Evolutionary conservation across 2,113 vertebrate genomes (phyloP).

Genomic region (Megaleporinus macrocephalus): DNA sequence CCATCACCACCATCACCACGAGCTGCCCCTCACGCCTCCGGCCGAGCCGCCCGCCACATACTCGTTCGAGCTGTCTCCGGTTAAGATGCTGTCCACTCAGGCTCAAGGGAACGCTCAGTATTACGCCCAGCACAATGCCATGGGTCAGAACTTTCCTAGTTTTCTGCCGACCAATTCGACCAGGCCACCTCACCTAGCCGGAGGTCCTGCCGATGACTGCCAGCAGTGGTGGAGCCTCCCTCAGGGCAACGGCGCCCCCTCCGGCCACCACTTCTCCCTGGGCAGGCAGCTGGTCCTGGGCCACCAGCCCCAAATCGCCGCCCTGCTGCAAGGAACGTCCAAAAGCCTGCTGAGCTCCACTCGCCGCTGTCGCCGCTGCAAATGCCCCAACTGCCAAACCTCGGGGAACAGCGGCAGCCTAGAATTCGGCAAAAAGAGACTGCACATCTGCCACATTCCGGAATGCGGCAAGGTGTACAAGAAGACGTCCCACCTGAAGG

Average conservation of each 20-base stretch:
- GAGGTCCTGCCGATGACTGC: slow-evolving; percentile 75
- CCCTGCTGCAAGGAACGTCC: slow-evolving; percentile 82
- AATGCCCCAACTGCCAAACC: slow-evolving; percentile 86
- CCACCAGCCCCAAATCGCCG: slow-evolving; percentile 83
- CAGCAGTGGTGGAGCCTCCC: slow-evolving; percentile 88
- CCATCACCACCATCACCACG: slow-evolving; percentile 79
- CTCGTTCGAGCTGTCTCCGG: slow-evolving; percentile 84
- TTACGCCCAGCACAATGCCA: slow-evolving; percentile 77
- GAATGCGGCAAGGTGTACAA: slow-evolving; percentile 88
- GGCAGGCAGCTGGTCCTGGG: slow-evolving; percentile 81
- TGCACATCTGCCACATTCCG: slow-evolving; percentile 86
- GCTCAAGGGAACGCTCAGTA: slow-evolving; percentile 72
- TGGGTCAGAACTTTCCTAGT: slow-evolving; percentile 80
- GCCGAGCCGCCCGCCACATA: slow-evolving; percentile 80
- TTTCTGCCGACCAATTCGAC: slow-evolving; percentile 79
- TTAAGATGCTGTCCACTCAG: slow-evolving; percentile 81
- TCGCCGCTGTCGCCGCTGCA: slow-evolving; percentile 83
- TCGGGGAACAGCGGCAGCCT: slow-evolving; percentile 64
- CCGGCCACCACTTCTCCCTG: slow-evolving; percentile 76
- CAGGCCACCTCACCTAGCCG: slow-evolving; percentile 74
- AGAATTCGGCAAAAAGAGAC: slow-evolving; percentile 84
- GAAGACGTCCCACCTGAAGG: slow-evolving; percentile 89
- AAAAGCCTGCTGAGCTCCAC: slow-evolving; percentile 82
- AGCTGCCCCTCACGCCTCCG: slow-evolving; percentile 85
- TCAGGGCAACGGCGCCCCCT: slow-evolving; percentile 69